These are phyloP conservation scores for Micoletzkya japonica DNA, from an alignment of 2,888 invertebrate species.

Conservation along the genomic window DNA sequence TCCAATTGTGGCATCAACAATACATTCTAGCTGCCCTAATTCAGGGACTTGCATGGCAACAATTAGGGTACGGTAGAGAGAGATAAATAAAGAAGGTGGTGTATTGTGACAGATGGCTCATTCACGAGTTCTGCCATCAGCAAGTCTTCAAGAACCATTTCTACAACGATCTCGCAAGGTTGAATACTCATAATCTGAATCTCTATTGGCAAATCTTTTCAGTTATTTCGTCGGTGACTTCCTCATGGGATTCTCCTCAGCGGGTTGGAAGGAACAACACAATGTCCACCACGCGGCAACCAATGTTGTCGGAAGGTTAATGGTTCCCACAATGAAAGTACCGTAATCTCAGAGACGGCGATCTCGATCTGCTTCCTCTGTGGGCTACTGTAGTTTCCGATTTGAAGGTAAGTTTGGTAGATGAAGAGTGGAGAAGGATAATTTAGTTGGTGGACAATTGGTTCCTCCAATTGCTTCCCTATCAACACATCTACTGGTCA, in stretches of 20 bases:
- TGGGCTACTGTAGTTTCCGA: slow-evolving; percentile 61
- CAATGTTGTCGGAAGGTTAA: slow-evolving; percentile 47
- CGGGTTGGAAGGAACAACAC: slow-evolving; percentile 62
- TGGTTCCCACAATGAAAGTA: no score
- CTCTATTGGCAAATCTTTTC: slow-evolving; percentile 14
- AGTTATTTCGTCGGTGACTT: slow-evolving; percentile 61
- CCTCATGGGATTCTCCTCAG: slow-evolving; percentile 60
- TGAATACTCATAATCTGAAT: not conserved
- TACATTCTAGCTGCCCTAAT: slow-evolving; percentile 56
- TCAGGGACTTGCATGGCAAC: slow-evolving; percentile 63
- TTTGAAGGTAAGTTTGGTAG: slow-evolving; percentile 40
- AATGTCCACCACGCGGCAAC: slow-evolving; percentile 62
- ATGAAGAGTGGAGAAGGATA: not conserved
- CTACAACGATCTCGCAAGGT: slow-evolving; percentile 47
- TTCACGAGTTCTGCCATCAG: slow-evolving; percentile 60
- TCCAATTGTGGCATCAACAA: slow-evolving; percentile 46
- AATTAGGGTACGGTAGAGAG: slow-evolving; percentile 40
- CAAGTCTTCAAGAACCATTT: slow-evolving; percentile 56
- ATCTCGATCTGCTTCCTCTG: slow-evolving; percentile 60
- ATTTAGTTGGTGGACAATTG: slow-evolving; percentile 45
- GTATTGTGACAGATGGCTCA: slow-evolving; percentile 41
- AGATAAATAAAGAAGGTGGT: no score
- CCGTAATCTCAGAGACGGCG: slow-evolving; percentile 59
- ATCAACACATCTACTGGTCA: slow-evolving; percentile 62
- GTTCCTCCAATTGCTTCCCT: slow-evolving; percentile 52